Percentiles rank a stretch among this genome's conserved stretches.
Conservation (phyloP, 2,797 vertebrate genomes). For the Heteromormyrus szaboi region DNA sequence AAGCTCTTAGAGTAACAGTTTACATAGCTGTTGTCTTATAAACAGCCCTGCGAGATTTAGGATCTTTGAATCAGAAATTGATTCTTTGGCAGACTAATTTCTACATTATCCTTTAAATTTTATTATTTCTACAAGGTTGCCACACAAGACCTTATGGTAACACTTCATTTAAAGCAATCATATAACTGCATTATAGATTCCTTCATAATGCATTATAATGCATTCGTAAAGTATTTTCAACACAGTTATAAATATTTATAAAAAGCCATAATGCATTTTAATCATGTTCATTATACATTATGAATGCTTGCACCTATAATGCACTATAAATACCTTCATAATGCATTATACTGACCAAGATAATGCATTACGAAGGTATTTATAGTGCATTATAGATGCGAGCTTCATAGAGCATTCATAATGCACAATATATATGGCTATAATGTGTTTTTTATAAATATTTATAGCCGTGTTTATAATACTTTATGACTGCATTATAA, state of each 20-base stretch:
- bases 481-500: not conserved
- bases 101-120: not conserved
- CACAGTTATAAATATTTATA: not conserved
- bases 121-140: not conserved
- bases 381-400: not conserved
- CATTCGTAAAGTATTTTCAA: not conserved
- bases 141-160: not conserved
- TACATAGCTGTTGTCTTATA: not conserved
- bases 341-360: not conserved
- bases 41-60: not conserved
- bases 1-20: not conserved
- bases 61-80: not conserved
- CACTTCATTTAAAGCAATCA: not conserved
- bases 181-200: not conserved
- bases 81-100: not conserved
- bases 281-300: not conserved
- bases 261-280: not conserved
- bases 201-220: not conserved
- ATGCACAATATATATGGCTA: not conserved
- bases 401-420: not conserved
- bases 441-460: not conserved
- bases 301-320: not conserved
- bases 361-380: not conserved
- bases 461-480: not conserved
- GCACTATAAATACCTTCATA: not conserved